Base-by-base conservation (phyloP, 53 echinoderm and acorn worm species). In the Henricia sp. region DNA sequence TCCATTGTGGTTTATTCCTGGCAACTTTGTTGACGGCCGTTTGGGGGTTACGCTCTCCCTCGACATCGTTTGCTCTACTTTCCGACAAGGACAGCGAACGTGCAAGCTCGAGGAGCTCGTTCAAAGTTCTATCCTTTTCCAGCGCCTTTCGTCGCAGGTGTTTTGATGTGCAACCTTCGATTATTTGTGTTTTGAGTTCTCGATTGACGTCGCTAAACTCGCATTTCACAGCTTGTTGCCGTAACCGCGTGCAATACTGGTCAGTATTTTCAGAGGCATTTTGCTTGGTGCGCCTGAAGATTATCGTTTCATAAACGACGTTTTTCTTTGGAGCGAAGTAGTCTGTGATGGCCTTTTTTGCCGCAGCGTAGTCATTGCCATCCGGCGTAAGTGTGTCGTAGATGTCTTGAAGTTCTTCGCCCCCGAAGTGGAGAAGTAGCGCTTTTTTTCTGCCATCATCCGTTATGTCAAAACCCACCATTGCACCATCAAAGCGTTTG, bases 1-100 rank as follows among this genome's bases (percentile, higher is more conserved):
- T 33, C 13, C 12, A 34, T 13, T 33, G 30, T 32, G 3, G 16
- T 35, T 63, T 63, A 6, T 25, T 32, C 35, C 35, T 63, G 16
- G 34, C 63, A 14, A 63, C 63, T 63, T 63, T 63, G 34, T 63
- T 63, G 63, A 63, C 63, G 12, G 63, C 63, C 35, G 63, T 63
- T 19, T 63, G 63, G 16, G 63, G 16, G 16, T 17, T 28, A n/a
- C n/a, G n/a, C 23, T 58, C 58, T 58, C 25, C 58, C 11, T 58
- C 58, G 23, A 58, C 58, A 28, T 58, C 58, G 27, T 58, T 3
- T 58, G 58, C 58, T 26, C 58, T 58, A 28, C 25, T 58, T 23
- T 12, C 30, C 3, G 60, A 9, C 48, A 46, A 46, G 48, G 48
- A 46, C 48, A 46, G 48, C 48, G 48, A 46, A 10, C 48, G 48